Conservation (phyloP, 2,113 vertebrate species). For the Lagopus leucura region DNA sequence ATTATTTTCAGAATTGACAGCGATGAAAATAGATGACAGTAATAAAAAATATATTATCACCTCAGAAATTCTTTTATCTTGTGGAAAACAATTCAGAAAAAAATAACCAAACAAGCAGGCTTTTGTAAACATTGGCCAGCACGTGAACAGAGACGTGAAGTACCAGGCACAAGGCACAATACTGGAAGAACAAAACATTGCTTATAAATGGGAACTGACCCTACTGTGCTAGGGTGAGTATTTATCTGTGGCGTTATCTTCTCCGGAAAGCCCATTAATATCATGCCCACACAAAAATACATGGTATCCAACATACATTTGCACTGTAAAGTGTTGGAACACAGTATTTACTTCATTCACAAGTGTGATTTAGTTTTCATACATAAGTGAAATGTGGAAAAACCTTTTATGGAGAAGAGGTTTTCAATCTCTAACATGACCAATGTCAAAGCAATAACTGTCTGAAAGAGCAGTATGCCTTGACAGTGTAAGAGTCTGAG, state of each 20-base stretch:
- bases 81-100: neutral
- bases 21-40: neutral
- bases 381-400: neutral
- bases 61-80: neutral
- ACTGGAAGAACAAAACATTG: neutral
- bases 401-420: accelerated
- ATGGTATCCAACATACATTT: accelerated
- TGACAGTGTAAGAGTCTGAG: neutral
- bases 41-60: neutral
- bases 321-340: neutral
- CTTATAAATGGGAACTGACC: neutral
- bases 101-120: neutral
- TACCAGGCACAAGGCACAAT: accelerated
- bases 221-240: accelerated
- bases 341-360: neutral
- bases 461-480: neutral
- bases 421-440: neutral
- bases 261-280: neutral
- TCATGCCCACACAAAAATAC: accelerated
- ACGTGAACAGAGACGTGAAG: neutral
- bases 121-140: neutral
- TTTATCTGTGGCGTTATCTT: neutral
- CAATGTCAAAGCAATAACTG: neutral
- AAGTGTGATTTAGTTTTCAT: neutral
- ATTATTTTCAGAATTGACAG: neutral